Percentiles rank a stretch among this genome's conserved stretches.
phyloP scores from a whole-genome alignment of 1,140 invertebrate species.

The Pectinophora gossypiella region DNA sequence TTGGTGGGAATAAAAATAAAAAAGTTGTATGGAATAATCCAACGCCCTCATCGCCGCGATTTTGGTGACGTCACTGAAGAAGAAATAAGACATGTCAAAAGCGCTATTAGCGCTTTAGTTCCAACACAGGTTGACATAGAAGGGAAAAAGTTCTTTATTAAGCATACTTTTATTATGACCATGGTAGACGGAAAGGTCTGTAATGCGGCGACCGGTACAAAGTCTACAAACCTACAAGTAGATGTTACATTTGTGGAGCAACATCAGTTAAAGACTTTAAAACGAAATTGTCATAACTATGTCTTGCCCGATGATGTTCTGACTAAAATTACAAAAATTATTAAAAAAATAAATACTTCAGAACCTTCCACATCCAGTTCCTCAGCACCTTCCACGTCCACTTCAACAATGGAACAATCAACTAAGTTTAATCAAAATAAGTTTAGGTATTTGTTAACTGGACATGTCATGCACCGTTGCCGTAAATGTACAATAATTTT shows the following conservation, averaged over 20 bases:
- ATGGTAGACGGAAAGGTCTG: conserved; percentile 49
- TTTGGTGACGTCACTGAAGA: conserved; percentile 33
- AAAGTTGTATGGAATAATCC: conserved; percentile 38
- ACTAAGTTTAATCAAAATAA: too few species aligned
- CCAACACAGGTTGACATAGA: background rate
- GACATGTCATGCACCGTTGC: too few species aligned
- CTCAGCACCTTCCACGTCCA: too few species aligned
- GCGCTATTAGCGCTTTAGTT: conserved; percentile 6
- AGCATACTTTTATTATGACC: conserved; percentile 32
- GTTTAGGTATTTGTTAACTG: too few species aligned
- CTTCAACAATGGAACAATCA: too few species aligned
- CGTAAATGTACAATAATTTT: too few species aligned
- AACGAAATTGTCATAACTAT: too few species aligned
- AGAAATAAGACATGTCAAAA: conserved; percentile 25
- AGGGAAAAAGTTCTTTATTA: background rate
- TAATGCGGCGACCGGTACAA: background rate
- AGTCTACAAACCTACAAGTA: background rate
- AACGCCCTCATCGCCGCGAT: conserved; percentile 32
- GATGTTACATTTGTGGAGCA: conserved; percentile 3
- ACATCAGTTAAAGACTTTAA: background rate
- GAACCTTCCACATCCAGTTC: too few species aligned
- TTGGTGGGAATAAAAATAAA: conserved; percentile 11
- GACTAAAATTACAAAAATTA: too few species aligned
- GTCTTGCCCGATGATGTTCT: too few species aligned
- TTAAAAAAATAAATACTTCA: too few species aligned